Evolutionary conservation across 2,797 vertebrate genomes (phyloP).

Genomic region (Tokudaia tokunoshimensis): DNA sequence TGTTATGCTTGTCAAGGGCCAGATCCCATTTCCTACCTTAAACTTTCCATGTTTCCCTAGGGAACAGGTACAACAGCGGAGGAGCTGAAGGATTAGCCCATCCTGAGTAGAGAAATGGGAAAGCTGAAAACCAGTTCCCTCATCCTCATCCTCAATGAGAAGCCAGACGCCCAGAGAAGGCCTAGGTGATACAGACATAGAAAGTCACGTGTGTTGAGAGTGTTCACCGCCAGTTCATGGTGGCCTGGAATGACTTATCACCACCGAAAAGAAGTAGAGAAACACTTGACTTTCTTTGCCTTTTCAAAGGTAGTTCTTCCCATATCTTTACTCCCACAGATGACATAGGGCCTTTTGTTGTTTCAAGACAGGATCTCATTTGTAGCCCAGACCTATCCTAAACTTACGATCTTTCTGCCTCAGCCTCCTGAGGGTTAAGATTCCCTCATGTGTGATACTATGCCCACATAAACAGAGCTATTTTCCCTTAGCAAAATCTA

Average conservation of each 20-base stretch:
- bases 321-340: neutral
- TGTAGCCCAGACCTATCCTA: neutral
- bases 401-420: neutral
- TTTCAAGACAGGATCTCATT: neutral
- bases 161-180: neutral
- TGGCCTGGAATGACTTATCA: too few relatives aligned
- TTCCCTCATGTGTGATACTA: neutral
- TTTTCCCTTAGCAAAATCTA: neutral
- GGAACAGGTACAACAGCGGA: neutral
- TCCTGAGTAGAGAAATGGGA: neutral
- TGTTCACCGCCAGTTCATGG: too few relatives aligned
- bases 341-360: neutral
- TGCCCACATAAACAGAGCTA: neutral
- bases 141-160: neutral
- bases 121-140: neutral
- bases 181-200: neutral
- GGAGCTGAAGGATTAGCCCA: neutral
- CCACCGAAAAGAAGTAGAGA: neutral
- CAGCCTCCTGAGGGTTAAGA: neutral
- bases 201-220: neutral
- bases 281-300: neutral
- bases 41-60: neutral
- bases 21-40: neutral
- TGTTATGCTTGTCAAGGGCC: constrained; percentile 68
- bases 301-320: neutral